Evolutionary conservation across 2,797 vertebrate genomes (phyloP), one percentile per base, ranked within the genome.

Genomic region (Cynopterus sphinx): DNA sequence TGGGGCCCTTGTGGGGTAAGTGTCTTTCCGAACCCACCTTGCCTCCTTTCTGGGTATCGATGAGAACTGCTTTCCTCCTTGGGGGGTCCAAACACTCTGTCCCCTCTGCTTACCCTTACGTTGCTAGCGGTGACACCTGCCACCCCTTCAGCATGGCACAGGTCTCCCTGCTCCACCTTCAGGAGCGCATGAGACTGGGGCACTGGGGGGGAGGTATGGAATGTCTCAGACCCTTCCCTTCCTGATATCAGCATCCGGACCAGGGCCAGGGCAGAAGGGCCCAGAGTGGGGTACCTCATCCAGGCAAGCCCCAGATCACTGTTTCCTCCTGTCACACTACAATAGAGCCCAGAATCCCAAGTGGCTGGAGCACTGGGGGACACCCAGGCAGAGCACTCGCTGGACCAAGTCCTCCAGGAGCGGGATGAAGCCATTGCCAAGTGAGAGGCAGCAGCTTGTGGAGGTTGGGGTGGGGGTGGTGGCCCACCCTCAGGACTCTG

Each of bases 371-470:
- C 92, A 46, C 97, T 98, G 97, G 97, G 97, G 96, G 96, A 87
- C 74, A 26, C 26, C n/a, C 68, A 65, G 98, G 98, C 94, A 95
- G 97, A 79, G 75, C 97, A 61, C 46, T 95, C 79, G 0, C 75
- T 97, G 91, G 97, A 98, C 26, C 99, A 98, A 96, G 98, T 99
- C 92, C 99, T 99, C 95, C 98, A 97, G 97, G 99, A 99, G 92
- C 90, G 99, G 59, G 99, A 99, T 95, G 99, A 99, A 94, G 99
- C 99, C 96, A 99, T 99, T 68, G 98, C 98, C 86, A 99, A 99
- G 99, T 99, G 96, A 98, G 98, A 92, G 78, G 41, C 43, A 61
- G 39, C 31, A 24, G 22, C 70, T 17, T 51, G 31, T 0, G 3
- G 43, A 70, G 65, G 65, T 13, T 78, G 78, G 24, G 26, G 26